Conservation (phyloP, 2,888 invertebrate genomes). For the Nipponacmea schrenckii region DNA sequence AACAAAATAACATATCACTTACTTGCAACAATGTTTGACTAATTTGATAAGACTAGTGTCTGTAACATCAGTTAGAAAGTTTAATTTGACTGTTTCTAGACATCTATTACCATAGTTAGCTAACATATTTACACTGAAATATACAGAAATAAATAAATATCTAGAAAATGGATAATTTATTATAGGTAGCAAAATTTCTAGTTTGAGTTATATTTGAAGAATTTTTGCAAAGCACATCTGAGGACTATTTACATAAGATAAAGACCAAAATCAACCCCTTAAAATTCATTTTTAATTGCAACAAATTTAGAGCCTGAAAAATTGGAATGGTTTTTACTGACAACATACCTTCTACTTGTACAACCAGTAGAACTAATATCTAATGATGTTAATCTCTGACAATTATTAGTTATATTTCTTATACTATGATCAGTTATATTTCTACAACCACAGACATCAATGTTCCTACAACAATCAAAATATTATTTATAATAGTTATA, state of each 20-base stretch:
- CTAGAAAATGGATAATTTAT: no score
- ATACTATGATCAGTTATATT: constrained; percentile 58
- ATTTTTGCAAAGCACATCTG: no score
- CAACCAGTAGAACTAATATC: constrained; percentile 65
- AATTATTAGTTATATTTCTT: constrained; percentile 54
- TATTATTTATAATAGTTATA: not conserved
- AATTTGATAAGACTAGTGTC: constrained; percentile 52
- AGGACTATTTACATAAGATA: no score
- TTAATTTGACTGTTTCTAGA: constrained; percentile 60
- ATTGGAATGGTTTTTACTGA: no score
- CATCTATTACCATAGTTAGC: constrained; percentile 52
- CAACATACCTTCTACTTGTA: constrained; percentile 47
- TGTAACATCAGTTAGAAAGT: constrained; percentile 58
- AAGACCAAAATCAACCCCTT: no score
- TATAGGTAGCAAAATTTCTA: no score
- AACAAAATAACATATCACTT: no score
- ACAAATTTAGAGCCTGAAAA: no score
- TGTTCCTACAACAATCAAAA: constrained; percentile 37
- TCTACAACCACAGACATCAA: constrained; percentile 62
- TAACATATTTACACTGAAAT: constrained; percentile 51
- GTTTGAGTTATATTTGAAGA: no score
- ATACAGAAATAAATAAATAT: constrained; percentile 3
- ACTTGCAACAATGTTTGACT: constrained; percentile 56
- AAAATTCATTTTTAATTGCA: no score
- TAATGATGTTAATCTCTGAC: constrained; percentile 52